Base-by-base conservation (phyloP, 2,113 vertebrate species). In the Neopipo cinnamomea region DNA sequence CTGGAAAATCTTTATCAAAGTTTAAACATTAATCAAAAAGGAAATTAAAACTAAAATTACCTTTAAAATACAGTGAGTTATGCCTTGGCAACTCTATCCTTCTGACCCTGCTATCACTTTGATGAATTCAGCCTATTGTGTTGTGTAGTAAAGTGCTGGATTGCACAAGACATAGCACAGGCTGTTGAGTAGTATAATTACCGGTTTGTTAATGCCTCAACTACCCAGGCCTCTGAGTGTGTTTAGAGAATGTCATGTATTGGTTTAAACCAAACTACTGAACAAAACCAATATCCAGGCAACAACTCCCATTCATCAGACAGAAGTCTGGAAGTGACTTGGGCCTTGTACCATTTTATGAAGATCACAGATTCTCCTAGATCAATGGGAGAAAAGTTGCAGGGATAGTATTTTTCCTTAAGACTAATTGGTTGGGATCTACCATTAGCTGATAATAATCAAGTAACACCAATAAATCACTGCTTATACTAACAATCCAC, bases 11-110 rank as follows among this genome's bases (percentile, higher is more conserved):
- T 62, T 91, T 93, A 86, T 89, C 67, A 77, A 91, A 80, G 67
- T 95, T 96, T 93, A 97, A 95, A 96, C 70, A 90, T 81, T 87
- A 93, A 92, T 88, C 87, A 89, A 85, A 95, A 95, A 88, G 92
- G 92, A 97, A 84, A 95, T 93, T 93, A 87, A 92, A 89, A 92
- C 46, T 81, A 61, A 78, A 82, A 81, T 75, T 86, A 55, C 47
- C 46, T 70, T 37, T 79, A 92, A 81, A 92, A 58, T 71, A 17
- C 50, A 25, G 72, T 28, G 27, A 85, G 44, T 86, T 93, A 72
- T 68, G 61, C 56, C 70, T 92, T 92, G 73, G 91, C 76, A 95
- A 59, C n/a, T 28, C 37, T 83, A 65, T 39, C n/a, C 78, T 95
- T 86, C 84, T 86, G 88, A 94, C 88, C 90, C 19, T 3, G 3